Percentiles rank a stretch among this genome's conserved stretches.
Conservation (phyloP, 2,888 invertebrate genomes). For the Drosophila ezoana region DNA sequence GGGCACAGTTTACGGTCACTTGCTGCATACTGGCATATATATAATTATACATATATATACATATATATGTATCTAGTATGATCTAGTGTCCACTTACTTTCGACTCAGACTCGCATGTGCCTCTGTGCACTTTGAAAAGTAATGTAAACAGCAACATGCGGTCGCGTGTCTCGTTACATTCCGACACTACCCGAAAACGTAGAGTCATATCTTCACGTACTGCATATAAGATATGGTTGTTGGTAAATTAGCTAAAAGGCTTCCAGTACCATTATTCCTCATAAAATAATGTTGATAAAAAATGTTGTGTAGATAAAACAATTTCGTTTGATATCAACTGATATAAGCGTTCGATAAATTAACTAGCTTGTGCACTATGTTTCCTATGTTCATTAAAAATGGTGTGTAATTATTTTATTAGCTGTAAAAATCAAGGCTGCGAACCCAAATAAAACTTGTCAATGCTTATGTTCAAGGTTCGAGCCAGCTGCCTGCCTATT, state of each 20-base stretch:
- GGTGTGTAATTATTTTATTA: background rate
- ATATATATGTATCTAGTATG: slow-evolving; percentile 9
- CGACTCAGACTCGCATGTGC: background rate
- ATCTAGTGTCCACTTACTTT: slow-evolving; percentile 28
- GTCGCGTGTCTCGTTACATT: slow-evolving; percentile 41
- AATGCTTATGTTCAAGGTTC: too few species aligned
- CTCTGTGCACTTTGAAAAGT: slow-evolving; percentile 17
- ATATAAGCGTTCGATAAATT: slow-evolving; percentile 4
- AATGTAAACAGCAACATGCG: slow-evolving; percentile 19
- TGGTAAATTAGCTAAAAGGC: background rate
- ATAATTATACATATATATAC: background rate
- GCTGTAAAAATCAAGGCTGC: too few species aligned
- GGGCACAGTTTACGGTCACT: slow-evolving; percentile 28
- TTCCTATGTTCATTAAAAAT: background rate
- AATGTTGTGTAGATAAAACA: slow-evolving; percentile 8
- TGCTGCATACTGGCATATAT: slow-evolving; percentile 8
- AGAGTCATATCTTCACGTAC: slow-evolving; percentile 9
- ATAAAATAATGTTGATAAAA: slow-evolving; percentile 2
- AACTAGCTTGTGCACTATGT: background rate
- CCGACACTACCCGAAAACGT: slow-evolving; percentile 13
- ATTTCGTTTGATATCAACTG: background rate
- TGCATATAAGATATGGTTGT: background rate
- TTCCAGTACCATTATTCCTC: background rate
- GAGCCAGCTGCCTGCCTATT: too few species aligned
- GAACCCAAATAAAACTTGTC: too few species aligned